Evolutionary conservation across 2,113 vertebrate species (phyloP), one percentile per base, ranked within the genome.

Genomic region (Pomatorhinus ruficollis): DNA sequence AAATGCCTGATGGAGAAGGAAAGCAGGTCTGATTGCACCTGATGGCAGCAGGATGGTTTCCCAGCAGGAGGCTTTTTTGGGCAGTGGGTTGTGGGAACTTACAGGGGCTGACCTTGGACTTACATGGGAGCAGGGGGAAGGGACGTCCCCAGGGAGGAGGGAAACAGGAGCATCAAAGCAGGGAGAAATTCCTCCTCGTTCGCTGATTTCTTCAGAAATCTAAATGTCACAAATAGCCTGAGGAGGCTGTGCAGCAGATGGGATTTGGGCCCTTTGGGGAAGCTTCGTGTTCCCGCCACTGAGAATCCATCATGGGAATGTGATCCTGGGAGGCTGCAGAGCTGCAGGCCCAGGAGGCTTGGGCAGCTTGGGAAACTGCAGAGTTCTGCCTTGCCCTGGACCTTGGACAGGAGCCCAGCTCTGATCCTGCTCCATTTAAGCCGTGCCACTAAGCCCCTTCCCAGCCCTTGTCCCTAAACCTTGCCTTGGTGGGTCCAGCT

Each of bases 341-440:
- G 76, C 71, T 81, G 70, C 83, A 66, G n/a, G 20, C 54, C 86
- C 86, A 33, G 80, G 75, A 71, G 92, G 70, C 4, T 33, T 39
- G 85, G 93, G 72, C 74, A 89, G 91, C 94, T 95, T 95, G 93
- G 86, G 91, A 95, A 97, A 92, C 35, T 39, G 21, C 1, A 5
- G 71, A 74, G 54, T 2, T 40, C 10, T 42, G 91, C 93, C 61
- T 81, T 79, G 91, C 87, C 70, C 81, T 85, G 63, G 24, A 54
- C 84, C 90, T 74, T 96, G 95, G 90, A 76, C 0, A 1, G 27
- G 82, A 93, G 95, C 96, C 94, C 95, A 66, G 87, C 87, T 83
- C 87, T 56, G 53, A 82, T 37, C 89, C 82, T 3, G 6, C 45
- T 81, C 59, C 9, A 0, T 25, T 18, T 6, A 1, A 86, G 59